Percentiles rank a stretch among this genome's conserved stretches.
Conservation (phyloP, 2,888 invertebrate genomes). For the Eupithecia abbreviata region DNA sequence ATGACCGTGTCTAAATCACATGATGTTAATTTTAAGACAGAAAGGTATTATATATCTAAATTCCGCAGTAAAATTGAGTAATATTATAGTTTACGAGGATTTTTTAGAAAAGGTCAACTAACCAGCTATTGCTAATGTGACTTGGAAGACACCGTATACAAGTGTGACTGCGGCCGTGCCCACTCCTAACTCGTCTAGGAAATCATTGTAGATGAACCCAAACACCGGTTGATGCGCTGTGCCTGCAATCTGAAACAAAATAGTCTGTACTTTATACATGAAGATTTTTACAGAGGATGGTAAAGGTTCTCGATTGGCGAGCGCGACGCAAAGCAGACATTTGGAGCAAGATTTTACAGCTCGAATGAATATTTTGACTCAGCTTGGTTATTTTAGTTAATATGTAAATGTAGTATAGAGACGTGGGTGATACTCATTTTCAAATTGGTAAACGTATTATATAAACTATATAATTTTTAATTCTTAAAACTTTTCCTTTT, state of each 20-base stretch:
- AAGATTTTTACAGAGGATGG: not conserved
- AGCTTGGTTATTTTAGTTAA: no score
- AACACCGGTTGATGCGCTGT: slow-evolving; percentile 83
- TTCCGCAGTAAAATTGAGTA: not conserved
- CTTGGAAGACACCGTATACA: slow-evolving; percentile 83
- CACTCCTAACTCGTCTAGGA: slow-evolving; percentile 80
- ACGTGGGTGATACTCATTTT: no score
- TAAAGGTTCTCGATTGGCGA: no score
- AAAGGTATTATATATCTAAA: not conserved
- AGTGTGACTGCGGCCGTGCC: slow-evolving; percentile 84
- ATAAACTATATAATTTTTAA: no score
- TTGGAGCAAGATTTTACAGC: no score
- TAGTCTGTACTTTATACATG: not conserved
- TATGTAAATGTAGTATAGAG: no score
- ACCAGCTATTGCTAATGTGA: slow-evolving; percentile 83
- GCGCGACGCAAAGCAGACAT: no score
- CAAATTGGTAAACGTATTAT: no score
- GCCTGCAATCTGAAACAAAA: slow-evolving; percentile 76
- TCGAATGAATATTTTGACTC: no score
- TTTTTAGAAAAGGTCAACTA: slow-evolving; percentile 43
- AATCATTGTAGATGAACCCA: slow-evolving; percentile 84
- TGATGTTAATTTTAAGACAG: not conserved
- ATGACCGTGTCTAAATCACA: not conserved
- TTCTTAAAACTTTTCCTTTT: no score
- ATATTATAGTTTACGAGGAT: not conserved